Evolutionary conservation across 2,113 vertebrate species (phyloP).

Genomic region (Raja brachyura): DNA sequence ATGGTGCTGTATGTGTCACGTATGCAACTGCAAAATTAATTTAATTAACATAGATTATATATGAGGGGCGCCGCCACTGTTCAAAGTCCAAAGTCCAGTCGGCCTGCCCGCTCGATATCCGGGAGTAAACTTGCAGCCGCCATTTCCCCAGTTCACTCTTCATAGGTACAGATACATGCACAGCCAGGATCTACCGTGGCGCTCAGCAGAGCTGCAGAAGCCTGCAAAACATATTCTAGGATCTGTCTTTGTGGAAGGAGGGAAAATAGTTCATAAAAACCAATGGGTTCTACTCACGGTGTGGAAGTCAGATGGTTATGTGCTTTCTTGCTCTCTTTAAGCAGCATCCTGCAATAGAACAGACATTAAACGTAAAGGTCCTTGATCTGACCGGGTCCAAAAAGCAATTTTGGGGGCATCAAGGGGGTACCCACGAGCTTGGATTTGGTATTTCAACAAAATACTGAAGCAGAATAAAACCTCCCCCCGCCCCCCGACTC

Average conservation of each 20-base stretch:
- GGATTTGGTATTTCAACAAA: not conserved
- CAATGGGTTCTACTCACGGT: constrained; percentile 70
- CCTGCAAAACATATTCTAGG: not conserved
- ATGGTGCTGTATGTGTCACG: no score
- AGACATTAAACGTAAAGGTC: constrained; percentile 2
- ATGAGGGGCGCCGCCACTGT: no score
- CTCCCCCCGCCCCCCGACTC: not conserved
- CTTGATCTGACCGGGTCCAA: not conserved
- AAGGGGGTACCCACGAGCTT: not conserved
- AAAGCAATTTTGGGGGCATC: not conserved
- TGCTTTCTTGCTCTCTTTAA: constrained; percentile 89
- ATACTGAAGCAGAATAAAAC: not conserved
- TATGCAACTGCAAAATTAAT: no score
- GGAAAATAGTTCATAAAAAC: not conserved
- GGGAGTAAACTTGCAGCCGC: no score
- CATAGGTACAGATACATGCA: not conserved
- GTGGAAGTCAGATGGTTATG: constrained; percentile 92
- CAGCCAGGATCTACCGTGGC: not conserved
- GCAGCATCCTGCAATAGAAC: constrained; percentile 73
- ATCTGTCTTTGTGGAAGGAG: not conserved
- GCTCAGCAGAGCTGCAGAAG: not conserved
- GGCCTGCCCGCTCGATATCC: no score
- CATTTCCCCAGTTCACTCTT: no score
- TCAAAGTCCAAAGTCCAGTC: no score
- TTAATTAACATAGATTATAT: no score